phyloP scores from a whole-genome alignment of 2,113 vertebrate genomes.

The Sinocyclocheilus rhinocerous region DNA sequence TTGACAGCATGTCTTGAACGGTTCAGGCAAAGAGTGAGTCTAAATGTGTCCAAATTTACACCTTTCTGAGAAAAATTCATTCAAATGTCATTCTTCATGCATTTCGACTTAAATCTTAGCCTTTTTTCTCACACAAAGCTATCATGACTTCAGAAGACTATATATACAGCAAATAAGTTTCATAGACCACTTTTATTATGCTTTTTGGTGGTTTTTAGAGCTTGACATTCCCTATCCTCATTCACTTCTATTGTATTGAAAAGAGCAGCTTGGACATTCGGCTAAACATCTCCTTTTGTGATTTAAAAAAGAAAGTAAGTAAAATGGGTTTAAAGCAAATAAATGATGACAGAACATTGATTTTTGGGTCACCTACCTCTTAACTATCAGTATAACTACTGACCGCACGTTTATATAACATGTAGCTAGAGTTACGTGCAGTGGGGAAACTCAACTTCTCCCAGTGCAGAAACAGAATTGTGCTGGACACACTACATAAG shows the following conservation, averaged over 20 bases:
- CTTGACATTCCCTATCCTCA: not conserved
- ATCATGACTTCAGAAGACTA: not conserved
- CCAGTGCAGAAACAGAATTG: not conserved
- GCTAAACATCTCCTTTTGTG: not conserved
- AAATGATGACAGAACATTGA: not conserved
- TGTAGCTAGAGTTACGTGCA: not conserved
- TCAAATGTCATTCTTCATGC: not conserved
- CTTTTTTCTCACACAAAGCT: not conserved
- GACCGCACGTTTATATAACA: conserved; percentile 14
- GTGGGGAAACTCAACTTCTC: not conserved
- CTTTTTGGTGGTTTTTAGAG: not conserved
- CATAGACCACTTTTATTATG: not conserved
- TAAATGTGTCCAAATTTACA: not conserved
- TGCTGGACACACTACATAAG: conserved; percentile 10
- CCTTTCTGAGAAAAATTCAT: not conserved
- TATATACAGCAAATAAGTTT: not conserved
- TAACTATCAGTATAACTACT: not conserved
- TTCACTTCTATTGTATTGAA: not conserved
- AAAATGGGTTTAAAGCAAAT: not conserved
- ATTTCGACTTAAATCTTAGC: not conserved
- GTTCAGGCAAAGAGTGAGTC: not conserved
- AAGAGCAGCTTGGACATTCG: not conserved
- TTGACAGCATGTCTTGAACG: not conserved
- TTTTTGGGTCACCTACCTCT: not conserved
- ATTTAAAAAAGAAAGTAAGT: not conserved